Base-by-base conservation (phyloP, 2,113 vertebrate genomes). In the Nestor notabilis region DNA sequence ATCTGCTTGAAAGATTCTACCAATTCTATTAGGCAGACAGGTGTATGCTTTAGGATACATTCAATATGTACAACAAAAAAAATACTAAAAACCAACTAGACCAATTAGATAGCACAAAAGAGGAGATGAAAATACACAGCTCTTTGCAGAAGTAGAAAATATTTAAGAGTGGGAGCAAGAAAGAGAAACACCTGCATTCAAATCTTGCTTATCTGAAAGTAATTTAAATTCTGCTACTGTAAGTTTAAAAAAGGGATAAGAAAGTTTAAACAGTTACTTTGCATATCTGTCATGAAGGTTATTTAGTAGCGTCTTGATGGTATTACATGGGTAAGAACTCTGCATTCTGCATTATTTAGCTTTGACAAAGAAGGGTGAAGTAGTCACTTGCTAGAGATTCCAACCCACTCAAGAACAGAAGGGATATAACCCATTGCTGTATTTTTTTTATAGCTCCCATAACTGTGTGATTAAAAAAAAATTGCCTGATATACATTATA, bases 251-350 rank as follows among this genome's bases (percentile, higher is more conserved):
- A 27, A 7, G 20, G 58, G 33, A 46, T 52, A 87, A 89, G 60
- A 84, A 90, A 56, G 7, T 95, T 94, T 76, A 83, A 78, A 44
- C 56, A 94, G 75, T 77, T 83, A 83, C n/a, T 95, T 85, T 3
- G 4, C 79, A 63, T 61, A 82, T 33, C 29, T 96, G 44, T 78
- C 65, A 79, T 76, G 37, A 92, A 77, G 43, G 27, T 69, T 74
- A 71, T 77, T 93, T 79, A 82, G 43, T 66, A 94, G 76, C 87
- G 80, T 87, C 64, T 89, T 79, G 28, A 68, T 0, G 2, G 77
- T 61, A 58, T 72, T 74, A 80, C 37, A 63, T 28, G 44, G 39
- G 31, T 31, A 86, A 91, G 35, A 85, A 74, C 21, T 64, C 52
- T 85, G 35, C 28, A 68, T 90, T 91, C 79, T 69, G 69, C 9